phyloP scores from a whole-genome alignment of 1,140 invertebrate genomes.

The Drosophila obscura region DNA sequence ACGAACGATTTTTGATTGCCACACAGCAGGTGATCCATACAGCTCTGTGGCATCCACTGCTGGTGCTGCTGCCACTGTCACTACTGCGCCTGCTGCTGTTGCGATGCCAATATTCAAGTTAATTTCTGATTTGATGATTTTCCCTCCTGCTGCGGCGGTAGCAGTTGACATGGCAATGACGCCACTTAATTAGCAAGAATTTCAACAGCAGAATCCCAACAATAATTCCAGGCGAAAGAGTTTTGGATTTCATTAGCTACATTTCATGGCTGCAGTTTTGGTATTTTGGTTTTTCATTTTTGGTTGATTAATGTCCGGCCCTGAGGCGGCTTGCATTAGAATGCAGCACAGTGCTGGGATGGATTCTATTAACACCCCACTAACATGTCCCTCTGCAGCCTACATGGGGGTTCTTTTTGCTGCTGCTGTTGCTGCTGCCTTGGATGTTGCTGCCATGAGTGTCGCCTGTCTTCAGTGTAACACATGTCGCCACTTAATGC shows the following conservation, averaged over 20 bases:
- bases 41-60: too few relatives aligned
- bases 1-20: neutral
- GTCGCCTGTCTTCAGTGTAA: constrained; percentile 47
- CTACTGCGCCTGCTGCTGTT: neutral
- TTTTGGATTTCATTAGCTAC: neutral
- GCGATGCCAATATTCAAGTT: neutral
- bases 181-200: constrained; percentile 63
- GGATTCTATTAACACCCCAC: constrained; percentile 66
- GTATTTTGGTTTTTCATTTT: constrained; percentile 17
- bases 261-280: neutral
- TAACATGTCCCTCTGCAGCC: constrained; percentile 2
- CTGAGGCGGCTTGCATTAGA: constrained; percentile 38
- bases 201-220: constrained; percentile 18
- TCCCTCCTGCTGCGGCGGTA: constrained; percentile 35
- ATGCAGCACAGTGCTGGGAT: constrained; percentile 53
- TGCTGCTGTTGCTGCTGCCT: constrained; percentile 10
- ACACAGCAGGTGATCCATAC: too few relatives aligned
- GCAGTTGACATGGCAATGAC: constrained; percentile 47
- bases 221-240: constrained; percentile 9
- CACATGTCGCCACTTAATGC: constrained; percentile 79
- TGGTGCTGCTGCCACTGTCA: neutral
- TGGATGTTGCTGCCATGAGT: neutral
- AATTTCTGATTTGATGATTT: constrained; percentile 41
- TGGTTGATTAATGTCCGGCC: constrained; percentile 57
- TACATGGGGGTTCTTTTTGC: constrained; percentile 5